Evolutionary conservation across 2,113 vertebrate species (phyloP).

Genomic region (Talpa occidentalis): DNA sequence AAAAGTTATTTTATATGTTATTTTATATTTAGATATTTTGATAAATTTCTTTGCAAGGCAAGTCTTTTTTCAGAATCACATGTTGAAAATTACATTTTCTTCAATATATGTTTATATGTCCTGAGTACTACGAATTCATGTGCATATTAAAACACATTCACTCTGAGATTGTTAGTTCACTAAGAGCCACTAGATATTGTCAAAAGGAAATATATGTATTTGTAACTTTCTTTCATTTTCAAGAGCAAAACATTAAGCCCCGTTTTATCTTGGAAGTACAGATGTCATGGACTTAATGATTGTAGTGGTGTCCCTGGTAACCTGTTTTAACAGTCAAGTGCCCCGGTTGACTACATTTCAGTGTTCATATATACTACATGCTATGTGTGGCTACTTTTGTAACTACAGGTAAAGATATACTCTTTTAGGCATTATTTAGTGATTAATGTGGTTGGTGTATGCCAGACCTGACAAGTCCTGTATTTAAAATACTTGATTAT

Average conservation of each 20-base stretch:
- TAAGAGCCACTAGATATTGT: neutral
- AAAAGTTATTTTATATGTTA: no score
- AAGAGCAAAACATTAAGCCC: neutral
- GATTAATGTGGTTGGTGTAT: neutral
- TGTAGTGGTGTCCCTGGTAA: neutral
- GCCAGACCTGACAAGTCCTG: neutral
- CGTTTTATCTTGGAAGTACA: neutral
- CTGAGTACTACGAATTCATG: conserved; percentile 31
- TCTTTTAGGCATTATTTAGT: neutral
- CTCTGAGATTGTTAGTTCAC: neutral
- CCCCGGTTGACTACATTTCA: neutral
- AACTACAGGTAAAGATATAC: neutral
- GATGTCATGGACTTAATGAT: neutral
- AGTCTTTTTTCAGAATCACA: conserved; percentile 42
- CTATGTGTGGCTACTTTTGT: neutral
- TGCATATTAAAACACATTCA: conserved; percentile 10
- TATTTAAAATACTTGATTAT: conserved; percentile 7
- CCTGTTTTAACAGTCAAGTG: neutral
- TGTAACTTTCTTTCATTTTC: neutral
- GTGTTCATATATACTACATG: neutral
- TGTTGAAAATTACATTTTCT: conserved; percentile 44
- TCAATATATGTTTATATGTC: conserved; percentile 1
- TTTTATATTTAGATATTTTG: conserved; percentile 33
- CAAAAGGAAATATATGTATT: neutral
- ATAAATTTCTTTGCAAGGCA: conserved; percentile 49